These are phyloP conservation scores for Halichoerus grypus DNA, from an alignment of 2,113 vertebrate genomes.

Conservation along the genomic window DNA sequence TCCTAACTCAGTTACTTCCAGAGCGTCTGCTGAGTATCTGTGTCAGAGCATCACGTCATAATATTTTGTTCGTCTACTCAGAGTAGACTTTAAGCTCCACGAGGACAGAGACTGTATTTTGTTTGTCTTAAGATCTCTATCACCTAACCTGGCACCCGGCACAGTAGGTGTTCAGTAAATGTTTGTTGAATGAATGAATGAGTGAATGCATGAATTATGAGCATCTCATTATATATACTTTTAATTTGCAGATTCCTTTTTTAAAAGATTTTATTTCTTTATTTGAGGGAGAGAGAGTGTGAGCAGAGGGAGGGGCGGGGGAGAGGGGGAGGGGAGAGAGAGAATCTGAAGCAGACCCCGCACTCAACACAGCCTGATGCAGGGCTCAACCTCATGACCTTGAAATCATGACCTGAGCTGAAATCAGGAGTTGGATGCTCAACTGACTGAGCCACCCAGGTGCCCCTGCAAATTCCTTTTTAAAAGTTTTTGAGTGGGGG, in stretches of 20 bases:
- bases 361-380: not conserved
- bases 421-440: too few relatives aligned
- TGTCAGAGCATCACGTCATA: not conserved
- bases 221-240: not conserved
- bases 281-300: not conserved
- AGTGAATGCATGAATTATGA: not conserved
- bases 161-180: not conserved
- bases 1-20: not conserved
- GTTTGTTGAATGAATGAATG: slow-evolving; percentile 37
- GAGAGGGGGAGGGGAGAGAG: not conserved
- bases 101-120: not conserved
- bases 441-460: not conserved
- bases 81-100: not conserved
- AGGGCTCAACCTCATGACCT: not conserved
- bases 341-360: not conserved
- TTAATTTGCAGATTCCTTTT: not conserved
- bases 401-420: not conserved
- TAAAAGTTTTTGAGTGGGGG: not conserved
- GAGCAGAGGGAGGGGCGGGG: not conserved
- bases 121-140: not conserved
- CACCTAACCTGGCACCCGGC: not conserved
- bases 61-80: not conserved
- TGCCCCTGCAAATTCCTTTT: not conserved
- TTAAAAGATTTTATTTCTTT: not conserved
- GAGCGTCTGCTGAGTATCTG: not conserved